Base-by-base conservation (phyloP, 2,888 invertebrate genomes). In the Clostera curtula region DNA sequence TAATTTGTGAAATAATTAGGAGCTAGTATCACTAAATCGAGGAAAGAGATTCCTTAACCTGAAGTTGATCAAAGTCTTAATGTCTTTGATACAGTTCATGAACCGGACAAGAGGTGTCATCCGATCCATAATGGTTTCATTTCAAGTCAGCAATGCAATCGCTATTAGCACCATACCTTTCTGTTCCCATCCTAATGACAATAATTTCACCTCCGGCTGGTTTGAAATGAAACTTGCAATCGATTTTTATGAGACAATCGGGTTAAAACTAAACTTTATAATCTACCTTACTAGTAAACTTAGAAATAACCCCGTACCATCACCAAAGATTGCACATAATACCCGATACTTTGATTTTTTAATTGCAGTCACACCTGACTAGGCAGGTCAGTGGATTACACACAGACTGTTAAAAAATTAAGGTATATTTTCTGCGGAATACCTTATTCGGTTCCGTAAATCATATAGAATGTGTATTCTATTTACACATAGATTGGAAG, bases 251-350 rank as follows among this genome's bases (percentile, higher is more conserved):
- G 43, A 63, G 50, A 62, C 54, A 66, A 56, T 61, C 58, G 36
- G 40, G 42, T 55, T 68, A 66, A 49, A 49, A 17, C 57, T 70
- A 69, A 54, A 47, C 40, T 32, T 27, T 47, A 40, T 57, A 60
- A 31, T 46, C 59, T 70, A 66, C 52, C 55, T 60, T 73, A 71
- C 38, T 17, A 39, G 51, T 67, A 68, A 45, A 50, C 75, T 76
- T 80, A 80, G 40, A 47, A 26, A 45, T 77, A 76, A 65, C 72
- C 85, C 83, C 80, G 79, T 79, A 85, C 87, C 89, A 86, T 87
- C 88, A 89, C 89, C 89, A 89, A 86, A 80, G 89, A 91, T 91
- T 91, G 91, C 91, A 91, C 91, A 90, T 90, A 87, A 87, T 90
- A 90, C 91, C 91, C 91, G 90, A 91, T 88, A 87, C 85, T 86